Evolutionary conservation across 1,140 invertebrate species (phyloP).

Genomic region (Idris sp.): DNA sequence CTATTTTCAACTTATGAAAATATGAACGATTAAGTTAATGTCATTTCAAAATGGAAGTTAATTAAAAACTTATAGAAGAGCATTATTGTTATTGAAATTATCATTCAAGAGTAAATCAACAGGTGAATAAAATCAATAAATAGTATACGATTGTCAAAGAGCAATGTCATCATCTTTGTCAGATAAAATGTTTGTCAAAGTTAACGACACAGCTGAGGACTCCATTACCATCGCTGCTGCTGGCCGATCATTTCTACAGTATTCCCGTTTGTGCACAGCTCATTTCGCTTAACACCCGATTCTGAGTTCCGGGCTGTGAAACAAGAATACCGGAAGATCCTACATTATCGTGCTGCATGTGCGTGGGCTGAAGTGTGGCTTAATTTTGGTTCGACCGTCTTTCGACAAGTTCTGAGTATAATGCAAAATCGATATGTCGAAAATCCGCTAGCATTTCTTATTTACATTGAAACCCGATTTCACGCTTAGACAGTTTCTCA

Average conservation of each 20-base stretch:
- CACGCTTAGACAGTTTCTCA: background rate
- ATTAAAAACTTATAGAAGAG: too few species aligned
- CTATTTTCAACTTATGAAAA: too few species aligned
- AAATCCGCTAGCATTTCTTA: slow-evolving; percentile 29
- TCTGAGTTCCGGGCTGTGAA: slow-evolving; percentile 34
- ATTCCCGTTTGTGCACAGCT: slow-evolving; percentile 42
- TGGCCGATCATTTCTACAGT: slow-evolving; percentile 45
- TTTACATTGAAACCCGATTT: slow-evolving; percentile 17
- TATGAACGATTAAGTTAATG: too few species aligned
- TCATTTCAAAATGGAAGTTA: too few species aligned
- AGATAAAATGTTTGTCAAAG: slow-evolving; percentile 42
- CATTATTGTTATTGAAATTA: too few species aligned
- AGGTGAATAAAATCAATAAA: slow-evolving; percentile 18
- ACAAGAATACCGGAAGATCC: slow-evolving; percentile 35
- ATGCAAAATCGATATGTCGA: slow-evolving; percentile 43
- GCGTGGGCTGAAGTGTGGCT: slow-evolving; percentile 43
- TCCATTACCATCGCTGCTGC: slow-evolving; percentile 51
- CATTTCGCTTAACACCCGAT: slow-evolving; percentile 55
- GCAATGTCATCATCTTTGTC: slow-evolving; percentile 18
- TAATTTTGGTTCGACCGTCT: slow-evolving; percentile 40
- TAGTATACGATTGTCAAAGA: slow-evolving; percentile 9
- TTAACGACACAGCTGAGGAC: slow-evolving; percentile 58
- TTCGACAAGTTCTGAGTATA: slow-evolving; percentile 35
- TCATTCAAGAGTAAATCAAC: slow-evolving; percentile 9
- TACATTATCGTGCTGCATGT: slow-evolving; percentile 47